These are phyloP conservation scores for Carassius carassius DNA, from an alignment of 2,113 vertebrate species.

Conservation along the genomic window DNA sequence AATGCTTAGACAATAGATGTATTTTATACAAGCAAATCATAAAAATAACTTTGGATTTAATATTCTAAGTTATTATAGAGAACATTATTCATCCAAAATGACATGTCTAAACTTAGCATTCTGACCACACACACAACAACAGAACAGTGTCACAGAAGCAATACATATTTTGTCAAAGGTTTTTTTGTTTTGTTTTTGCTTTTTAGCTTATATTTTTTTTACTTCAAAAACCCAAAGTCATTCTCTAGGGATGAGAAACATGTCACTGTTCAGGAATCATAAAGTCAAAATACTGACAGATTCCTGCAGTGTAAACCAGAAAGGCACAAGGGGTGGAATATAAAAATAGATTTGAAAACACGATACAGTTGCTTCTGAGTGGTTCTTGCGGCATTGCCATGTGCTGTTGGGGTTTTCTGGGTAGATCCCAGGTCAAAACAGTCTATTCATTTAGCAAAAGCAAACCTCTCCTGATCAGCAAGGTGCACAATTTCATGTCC, in stretches of 20 bases:
- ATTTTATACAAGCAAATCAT: no score
- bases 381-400: neutral
- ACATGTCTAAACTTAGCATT: neutral
- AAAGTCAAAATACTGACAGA: neutral
- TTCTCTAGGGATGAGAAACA: neutral
- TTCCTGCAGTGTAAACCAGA: neutral
- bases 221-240: neutral
- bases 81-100: neutral
- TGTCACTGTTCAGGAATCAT: neutral
- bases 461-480: no score
- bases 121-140: neutral
- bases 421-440: neutral
- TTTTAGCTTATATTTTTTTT: neutral
- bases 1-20: neutral
- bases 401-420: neutral
- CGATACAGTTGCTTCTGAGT: neutral
- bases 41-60: neutral
- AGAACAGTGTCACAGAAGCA: neutral
- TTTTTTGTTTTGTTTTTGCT: no score
- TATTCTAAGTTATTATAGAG: neutral
- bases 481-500: no score
- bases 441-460: no score
- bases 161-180: neutral
- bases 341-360: conserved; percentile 12
- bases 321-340: neutral